Base-by-base conservation (phyloP, 2,888 invertebrate species). In the Digitonthophagus gazella region DNA sequence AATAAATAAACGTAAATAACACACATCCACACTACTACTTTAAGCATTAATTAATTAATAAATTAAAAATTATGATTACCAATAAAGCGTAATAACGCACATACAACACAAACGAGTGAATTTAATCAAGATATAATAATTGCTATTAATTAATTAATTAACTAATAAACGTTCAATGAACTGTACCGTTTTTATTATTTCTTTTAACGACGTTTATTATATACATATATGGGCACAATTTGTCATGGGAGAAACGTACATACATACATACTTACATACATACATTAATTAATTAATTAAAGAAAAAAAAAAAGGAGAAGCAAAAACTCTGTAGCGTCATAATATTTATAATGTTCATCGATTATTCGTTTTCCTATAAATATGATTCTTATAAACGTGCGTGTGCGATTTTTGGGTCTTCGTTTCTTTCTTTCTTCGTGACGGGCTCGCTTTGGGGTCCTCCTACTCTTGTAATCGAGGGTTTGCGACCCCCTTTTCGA, bases 141-240 rank as follows among this genome's bases (percentile, higher is more conserved):
- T n/a, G n/a, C n/a, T n/a, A n/a, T n/a, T 44, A 44, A 44, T 44
- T 44, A 44, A 44, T 44, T 8, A 44, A 44, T 44, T 44, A 11
- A 44, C n/a, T n/a, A n/a, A n/a, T n/a, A n/a, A n/a, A n/a, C n/a
- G n/a, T n/a, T n/a, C n/a, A n/a, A n/a, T n/a, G n/a, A n/a, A n/a
- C n/a, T n/a, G n/a, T n/a, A n/a, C n/a, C n/a, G n/a, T n/a, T n/a
- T n/a, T 44, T 8, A 44, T 3, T 44, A 8, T 44, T 44, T 44
- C 8, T 2, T 44, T 44, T 22, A 22, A 22, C 3, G 11, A 44
- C 6, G 11, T 44, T 44, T 44, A 11, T 44, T 44, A 44, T 44
- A 44, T 44, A 19, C 20, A 61, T 61, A 61, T 70, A 70, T 72
- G 73, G 73, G 73, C 73, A 73, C 73, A 73, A 73, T 71, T 72